Evolutionary conservation across 2,113 vertebrate genomes (phyloP).

Genomic region (Perca flavescens): DNA sequence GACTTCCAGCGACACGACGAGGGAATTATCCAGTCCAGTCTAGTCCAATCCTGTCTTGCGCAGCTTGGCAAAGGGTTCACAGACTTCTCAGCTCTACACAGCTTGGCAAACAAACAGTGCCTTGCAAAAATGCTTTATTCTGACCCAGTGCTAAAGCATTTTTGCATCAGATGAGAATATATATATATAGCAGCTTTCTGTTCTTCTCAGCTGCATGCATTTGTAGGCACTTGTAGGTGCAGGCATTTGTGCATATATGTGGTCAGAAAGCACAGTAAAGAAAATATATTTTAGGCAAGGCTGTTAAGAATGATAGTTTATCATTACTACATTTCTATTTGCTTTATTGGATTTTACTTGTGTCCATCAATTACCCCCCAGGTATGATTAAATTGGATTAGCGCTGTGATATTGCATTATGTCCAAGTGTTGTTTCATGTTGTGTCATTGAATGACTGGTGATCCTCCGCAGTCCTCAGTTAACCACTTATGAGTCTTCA

Average conservation of each 20-base stretch:
- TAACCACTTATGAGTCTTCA: conserved; percentile 60
- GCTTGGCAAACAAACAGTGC: conserved; percentile 17
- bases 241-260: conserved; percentile 10
- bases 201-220: background rate
- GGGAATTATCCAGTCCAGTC: conserved; percentile 35
- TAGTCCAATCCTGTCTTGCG: conserved; percentile 40
- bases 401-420: conserved; percentile 54
- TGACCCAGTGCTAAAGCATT: conserved; percentile 4
- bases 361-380: conserved; percentile 53
- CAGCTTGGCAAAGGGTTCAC: conserved; percentile 28
- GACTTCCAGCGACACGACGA: conserved; percentile 29
- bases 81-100: conserved; percentile 28
- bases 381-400: conserved; percentile 58
- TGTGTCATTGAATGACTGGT: conserved; percentile 60
- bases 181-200: background rate
- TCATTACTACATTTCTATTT: conserved; percentile 36
- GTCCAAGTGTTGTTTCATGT: conserved; percentile 43
- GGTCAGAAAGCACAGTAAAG: conserved; percentile 16
- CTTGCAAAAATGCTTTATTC: conserved; percentile 3
- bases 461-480: conserved; percentile 45
- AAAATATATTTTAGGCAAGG: background rate
- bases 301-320: conserved; percentile 26
- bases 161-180: conserved; percentile 20
- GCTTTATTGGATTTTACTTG: conserved; percentile 49
- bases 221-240: background rate